Evolutionary conservation across 1,140 invertebrate genomes (phyloP).

Genomic region (Neodiprion pinetum): DNA sequence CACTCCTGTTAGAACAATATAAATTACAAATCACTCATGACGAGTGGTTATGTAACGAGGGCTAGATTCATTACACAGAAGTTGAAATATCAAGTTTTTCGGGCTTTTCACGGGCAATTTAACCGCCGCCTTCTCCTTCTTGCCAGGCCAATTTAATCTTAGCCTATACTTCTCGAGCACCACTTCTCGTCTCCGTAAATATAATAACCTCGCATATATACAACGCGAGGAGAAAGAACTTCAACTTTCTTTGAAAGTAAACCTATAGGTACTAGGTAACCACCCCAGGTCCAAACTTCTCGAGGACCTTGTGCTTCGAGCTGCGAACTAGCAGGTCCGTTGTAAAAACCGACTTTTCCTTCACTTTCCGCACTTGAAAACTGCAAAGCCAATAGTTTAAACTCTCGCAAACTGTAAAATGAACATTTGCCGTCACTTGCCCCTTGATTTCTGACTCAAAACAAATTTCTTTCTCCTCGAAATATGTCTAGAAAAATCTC

Average conservation of each 20-base stretch:
- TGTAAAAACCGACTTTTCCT: neutral
- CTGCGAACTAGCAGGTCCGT: neutral
- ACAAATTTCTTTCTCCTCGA: too few species aligned
- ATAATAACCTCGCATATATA: neutral
- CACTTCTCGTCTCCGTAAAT: neutral
- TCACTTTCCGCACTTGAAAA: neutral
- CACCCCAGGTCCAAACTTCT: neutral
- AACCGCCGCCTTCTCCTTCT: neutral
- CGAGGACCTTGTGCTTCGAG: neutral
- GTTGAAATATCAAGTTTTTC: too few species aligned
- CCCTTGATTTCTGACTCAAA: too few species aligned
- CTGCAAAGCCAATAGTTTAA: too few species aligned
- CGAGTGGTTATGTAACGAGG: neutral
- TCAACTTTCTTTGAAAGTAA: neutral
- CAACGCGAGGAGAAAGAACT: neutral
- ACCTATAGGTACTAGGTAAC: neutral
- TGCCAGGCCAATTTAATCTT: constrained; percentile 1
- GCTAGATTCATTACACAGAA: too few species aligned
- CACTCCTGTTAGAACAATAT: neutral
- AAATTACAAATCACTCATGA: neutral
- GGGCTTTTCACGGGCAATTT: too few species aligned
- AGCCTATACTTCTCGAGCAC: neutral
- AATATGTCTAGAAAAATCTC: too few species aligned
- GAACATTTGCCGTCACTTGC: too few species aligned
- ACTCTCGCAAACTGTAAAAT: too few species aligned